Base-by-base conservation (phyloP, 2,888 invertebrate species). In the Tuberolachnus salignus region DNA sequence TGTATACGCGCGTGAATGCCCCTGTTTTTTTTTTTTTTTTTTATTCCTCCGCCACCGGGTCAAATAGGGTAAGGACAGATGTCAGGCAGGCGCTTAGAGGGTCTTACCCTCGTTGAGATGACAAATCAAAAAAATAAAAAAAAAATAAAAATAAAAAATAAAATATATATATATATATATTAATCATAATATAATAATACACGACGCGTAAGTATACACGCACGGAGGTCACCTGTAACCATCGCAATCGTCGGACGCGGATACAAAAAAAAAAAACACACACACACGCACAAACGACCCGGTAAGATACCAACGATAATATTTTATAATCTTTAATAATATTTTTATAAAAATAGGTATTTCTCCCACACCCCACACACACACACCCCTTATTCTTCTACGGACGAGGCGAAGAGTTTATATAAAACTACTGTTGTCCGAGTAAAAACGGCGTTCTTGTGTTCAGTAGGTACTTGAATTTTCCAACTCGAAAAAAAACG, bases 61-160 rank as follows among this genome's bases (percentile, higher is more conserved):
- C 78, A 59, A 78, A 78, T 69, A 78, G 67, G 78, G 59, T 69
- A 64, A 69, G 67, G 78, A 78, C 78, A 78, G 78, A 78, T 78
- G 78, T 78, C 67, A 57, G 55, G 64, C 75, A 67, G 67, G 66
- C 78, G 78, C 57, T 78, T 69, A 61, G 64, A 55, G 78, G 75
- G 75, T 75, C 23, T 26, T 57, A 59, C 34, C 67, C 67, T 78
- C 16, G 78, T 59, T 51, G 59, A 57, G 34, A 78, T 69, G 66
- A 78, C 78, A 78, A 78, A 78, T 69, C 66, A 78, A 59, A 78
- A 57, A 59, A 67, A 19, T 49, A 51, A 64, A 70, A 21, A 34
- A 57, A 57, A 57, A 71, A 57, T 23, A 57, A 59, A 46, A 63
- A 63, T 42, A 63, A 63, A 61, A 49, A 10, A 49, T n/a, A n/a